Conservation (phyloP, 2,888 invertebrate genomes). For the Drosophila mimica region DNA sequence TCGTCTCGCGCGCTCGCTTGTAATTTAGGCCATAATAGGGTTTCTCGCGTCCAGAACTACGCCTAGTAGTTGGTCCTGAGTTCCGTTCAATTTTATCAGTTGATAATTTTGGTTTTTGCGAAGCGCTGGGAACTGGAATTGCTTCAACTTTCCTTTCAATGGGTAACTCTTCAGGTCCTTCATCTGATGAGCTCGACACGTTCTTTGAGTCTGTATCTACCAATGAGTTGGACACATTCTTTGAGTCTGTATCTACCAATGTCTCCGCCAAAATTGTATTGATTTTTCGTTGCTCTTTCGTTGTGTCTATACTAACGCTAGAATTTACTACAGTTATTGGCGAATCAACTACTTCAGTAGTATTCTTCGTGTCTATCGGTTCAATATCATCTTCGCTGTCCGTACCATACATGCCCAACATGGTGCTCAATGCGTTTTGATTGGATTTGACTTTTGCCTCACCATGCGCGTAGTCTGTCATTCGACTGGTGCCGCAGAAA, state of each 20-base stretch:
- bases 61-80: conserved; percentile 9
- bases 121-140: background rate
- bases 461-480: conserved; percentile 69
- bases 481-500: conserved; percentile 75
- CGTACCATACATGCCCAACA: conserved; percentile 83
- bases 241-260: background rate
- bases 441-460: conserved; percentile 36
- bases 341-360: background rate
- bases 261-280: background rate
- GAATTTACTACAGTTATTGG: background rate
- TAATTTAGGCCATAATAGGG: conserved; percentile 76
- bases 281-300: background rate
- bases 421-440: conserved; percentile 67
- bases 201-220: background rate
- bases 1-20: conserved; percentile 52
- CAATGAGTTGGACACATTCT: conserved; percentile 13
- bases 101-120: background rate
- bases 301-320: background rate
- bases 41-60: conserved; percentile 15
- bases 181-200: conserved; percentile 57
- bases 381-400: conserved; percentile 69
- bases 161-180: conserved; percentile 73
- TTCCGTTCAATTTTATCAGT: background rate
- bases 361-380: background rate
- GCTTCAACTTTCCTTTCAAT: conserved; percentile 57